Conservation (phyloP, 2,888 invertebrate species). For the Limnephilus marmoratus region DNA sequence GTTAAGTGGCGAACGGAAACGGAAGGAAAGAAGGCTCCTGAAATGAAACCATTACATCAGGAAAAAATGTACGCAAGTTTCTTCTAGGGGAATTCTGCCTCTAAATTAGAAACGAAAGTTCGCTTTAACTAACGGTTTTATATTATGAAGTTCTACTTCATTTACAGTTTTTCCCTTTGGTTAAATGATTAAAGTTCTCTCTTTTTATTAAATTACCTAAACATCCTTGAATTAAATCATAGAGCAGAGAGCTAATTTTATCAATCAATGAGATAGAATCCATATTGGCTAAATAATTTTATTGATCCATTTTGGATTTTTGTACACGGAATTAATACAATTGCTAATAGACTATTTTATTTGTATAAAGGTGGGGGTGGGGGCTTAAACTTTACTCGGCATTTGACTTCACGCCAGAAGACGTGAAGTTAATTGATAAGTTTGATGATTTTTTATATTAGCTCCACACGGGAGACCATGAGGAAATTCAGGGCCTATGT, state of each 20-base stretch:
- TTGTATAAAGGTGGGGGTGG: no score
- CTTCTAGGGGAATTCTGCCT: slow-evolving; percentile 16
- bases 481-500: no score
- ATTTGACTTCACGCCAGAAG: no score
- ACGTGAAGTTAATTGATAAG: no score
- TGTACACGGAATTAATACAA: not conserved
- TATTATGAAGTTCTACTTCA: no score
- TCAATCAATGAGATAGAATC: not conserved
- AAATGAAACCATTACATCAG: slow-evolving; percentile 38
- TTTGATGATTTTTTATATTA: no score
- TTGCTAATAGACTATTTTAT: not conserved
- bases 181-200: no score
- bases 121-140: not conserved
- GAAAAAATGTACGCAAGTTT: slow-evolving; percentile 30
- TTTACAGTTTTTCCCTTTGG: no score
- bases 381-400: no score
- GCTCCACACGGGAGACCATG: no score
- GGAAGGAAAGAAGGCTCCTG: slow-evolving; percentile 24
- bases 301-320: not conserved
- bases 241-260: not conserved
- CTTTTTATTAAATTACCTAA: not conserved
- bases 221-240: not conserved
- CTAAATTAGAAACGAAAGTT: slow-evolving; percentile 43
- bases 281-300: not conserved
- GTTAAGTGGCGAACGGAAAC: slow-evolving; percentile 34